Conservation (phyloP, 1,140 invertebrate species). For the honey bee (Apis mellifera) region Amel_HAv3.1 CM009936.2:15662501-15663000, state of each 20-base stretch:
- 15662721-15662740: too few relatives aligned
- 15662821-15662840: too few relatives aligned
- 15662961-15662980: slow-evolving; percentile 46
- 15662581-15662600: neutral
- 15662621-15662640: neutral
- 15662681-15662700: too few relatives aligned
- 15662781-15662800: too few relatives aligned
- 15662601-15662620: neutral
- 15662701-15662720: too few relatives aligned
- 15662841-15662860: neutral
- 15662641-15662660: neutral
- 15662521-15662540: slow-evolving; percentile 57
- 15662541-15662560: slow-evolving; percentile 17
- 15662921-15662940: neutral
- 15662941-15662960: neutral
- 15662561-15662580: neutral
- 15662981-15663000: slow-evolving; percentile 31
- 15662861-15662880: neutral
- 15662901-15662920: neutral
- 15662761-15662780: too few relatives aligned
- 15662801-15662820: too few relatives aligned
- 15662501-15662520: slow-evolving; percentile 79
- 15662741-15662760: too few relatives aligned
- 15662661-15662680: too few relatives aligned
- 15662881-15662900: neutral